Conservation (phyloP, 2,113 vertebrate species). For the Grus americana region DNA sequence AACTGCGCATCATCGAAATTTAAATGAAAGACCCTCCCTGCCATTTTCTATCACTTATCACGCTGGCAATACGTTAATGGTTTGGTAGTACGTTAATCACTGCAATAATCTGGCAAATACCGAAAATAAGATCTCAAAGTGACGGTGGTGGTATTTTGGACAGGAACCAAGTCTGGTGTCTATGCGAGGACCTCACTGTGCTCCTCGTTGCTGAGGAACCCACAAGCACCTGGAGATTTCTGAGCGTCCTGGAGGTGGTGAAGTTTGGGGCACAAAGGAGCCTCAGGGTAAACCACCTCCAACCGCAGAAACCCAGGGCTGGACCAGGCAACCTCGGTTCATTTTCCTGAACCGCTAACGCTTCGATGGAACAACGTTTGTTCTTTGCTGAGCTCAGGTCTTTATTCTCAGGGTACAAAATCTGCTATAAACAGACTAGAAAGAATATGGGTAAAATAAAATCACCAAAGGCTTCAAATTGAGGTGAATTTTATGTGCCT, state of each 20-base stretch:
- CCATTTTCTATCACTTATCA: rapidly evolving
- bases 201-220: neutral
- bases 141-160: neutral
- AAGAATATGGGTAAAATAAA: rapidly evolving
- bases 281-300: neutral
- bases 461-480: neutral
- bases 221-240: no score
- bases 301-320: neutral
- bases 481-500: neutral
- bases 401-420: neutral
- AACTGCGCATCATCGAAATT: rapidly evolving
- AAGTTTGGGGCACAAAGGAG: neutral
- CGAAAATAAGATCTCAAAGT: neutral
- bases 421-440: rapidly evolving
- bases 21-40: neutral
- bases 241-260: rapidly evolving
- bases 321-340: rapidly evolving
- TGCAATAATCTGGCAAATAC: neutral
- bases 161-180: neutral
- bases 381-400: neutral
- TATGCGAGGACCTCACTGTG: neutral
- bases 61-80: rapidly evolving
- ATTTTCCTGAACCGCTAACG: rapidly evolving
- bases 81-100: neutral
- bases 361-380: rapidly evolving